Evolutionary conservation across 2,888 invertebrate species (phyloP), one percentile per base, ranked within the genome.

Genomic region (Habrosyne pyritoides): DNA sequence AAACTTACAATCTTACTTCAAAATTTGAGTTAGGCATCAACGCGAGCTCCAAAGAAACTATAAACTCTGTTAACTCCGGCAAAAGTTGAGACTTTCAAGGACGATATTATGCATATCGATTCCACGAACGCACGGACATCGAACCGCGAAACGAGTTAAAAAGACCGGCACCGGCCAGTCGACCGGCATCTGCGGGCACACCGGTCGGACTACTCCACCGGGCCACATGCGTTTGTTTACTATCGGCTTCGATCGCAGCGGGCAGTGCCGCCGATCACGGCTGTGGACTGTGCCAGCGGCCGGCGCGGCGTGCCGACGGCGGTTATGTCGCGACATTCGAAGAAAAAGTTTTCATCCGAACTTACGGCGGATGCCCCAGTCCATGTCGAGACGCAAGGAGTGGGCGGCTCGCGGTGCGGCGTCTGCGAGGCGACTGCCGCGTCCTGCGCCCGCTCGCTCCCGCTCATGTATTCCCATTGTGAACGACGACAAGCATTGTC

Each of bases 331-430:
- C 54, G 63, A 54, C 54, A 53, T 54, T 71, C 61, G 57, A 63
- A 61, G 69, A 67, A 74, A 77, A 81, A 81, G 75, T 84, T 79
- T 61, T 66, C 66, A 63, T 65, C 68, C 63, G 63, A 87, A 92
- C 92, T 92, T 91, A 92, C 92, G 92, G 74, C 91, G 92, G 79
- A 92, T 89, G 87, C 92, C 92, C 92, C 92, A 92, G 83, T 92
- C 91, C 92, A 92, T 92, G 83, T 80, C 86, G 81, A 67, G 77
- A 74, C 69, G 69, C 77, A 73, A 75, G 75, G 64, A 71, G 73
- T 65, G 71, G 74, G 79, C 80, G 83, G 81, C 83, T 83, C 89
- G 87, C 88, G 86, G 82, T 86, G 86, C 87, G 86, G 80, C 87
- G 88, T 85, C 86, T 83, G 79, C 83, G 82, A 82, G 75, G 71